These are phyloP conservation scores for Lochmaea crataegi DNA, from an alignment of 2,888 invertebrate species.

Conservation along the genomic window DNA sequence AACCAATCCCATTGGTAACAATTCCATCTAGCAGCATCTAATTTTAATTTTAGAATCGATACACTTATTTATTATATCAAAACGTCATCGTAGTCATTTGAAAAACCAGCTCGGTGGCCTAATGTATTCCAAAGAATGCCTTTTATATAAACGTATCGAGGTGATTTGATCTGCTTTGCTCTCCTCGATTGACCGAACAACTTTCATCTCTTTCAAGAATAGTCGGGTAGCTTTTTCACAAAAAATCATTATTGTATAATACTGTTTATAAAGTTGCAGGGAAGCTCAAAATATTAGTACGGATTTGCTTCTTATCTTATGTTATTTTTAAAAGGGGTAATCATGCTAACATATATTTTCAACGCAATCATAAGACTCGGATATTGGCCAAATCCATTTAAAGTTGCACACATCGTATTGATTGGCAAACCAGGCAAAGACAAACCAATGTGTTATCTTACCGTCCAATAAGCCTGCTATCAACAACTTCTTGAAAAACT, in stretches of 20 bases:
- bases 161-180: conserved; percentile 39
- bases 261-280: too few species aligned
- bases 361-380: too few species aligned
- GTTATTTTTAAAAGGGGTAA: too few species aligned
- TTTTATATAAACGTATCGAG: conserved; percentile 34
- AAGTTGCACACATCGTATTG: too few species aligned
- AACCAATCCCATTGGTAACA: conserved; percentile 22
- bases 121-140: conserved; percentile 41
- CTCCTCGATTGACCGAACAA: conserved; percentile 41
- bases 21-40: conserved; percentile 20
- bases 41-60: conserved; percentile 35
- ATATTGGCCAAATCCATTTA: too few species aligned
- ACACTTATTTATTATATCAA: conserved; percentile 33
- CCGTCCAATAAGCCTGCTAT: too few species aligned
- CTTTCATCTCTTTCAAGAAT: conserved; percentile 38
- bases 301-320: too few species aligned
- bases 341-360: too few species aligned
- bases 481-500: too few species aligned
- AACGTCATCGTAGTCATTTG: conserved; percentile 32
- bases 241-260: background rate
- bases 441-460: too few species aligned
- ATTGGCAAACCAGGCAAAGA: too few species aligned
- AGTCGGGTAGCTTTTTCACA: background rate
- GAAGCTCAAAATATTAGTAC: too few species aligned
- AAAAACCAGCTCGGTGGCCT: conserved; percentile 35